Conservation (phyloP, 1,140 invertebrate genomes). For the Chironomus striatipennis region DNA sequence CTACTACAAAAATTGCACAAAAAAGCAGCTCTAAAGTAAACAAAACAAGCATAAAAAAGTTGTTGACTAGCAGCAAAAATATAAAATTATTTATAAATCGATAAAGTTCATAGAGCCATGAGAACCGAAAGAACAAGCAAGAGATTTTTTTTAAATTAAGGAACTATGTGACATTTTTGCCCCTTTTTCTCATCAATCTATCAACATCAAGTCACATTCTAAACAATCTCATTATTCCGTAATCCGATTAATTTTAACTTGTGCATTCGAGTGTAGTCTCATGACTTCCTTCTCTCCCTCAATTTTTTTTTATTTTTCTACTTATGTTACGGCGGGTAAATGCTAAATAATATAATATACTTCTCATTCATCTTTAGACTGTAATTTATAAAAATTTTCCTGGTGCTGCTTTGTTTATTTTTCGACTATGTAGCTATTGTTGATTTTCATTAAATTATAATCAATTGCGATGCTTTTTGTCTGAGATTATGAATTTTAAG, state of each 20-base stretch:
- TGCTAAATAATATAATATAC: neutral
- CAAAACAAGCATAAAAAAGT: no score
- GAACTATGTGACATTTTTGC: neutral
- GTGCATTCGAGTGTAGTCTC: neutral
- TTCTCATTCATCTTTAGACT: conserved; percentile 19
- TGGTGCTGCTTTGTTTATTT: neutral
- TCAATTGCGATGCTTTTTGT: conserved; percentile 15
- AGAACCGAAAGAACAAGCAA: no score
- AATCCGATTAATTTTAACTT: conserved; percentile 24
- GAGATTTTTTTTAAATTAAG: no score
- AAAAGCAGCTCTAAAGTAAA: no score
- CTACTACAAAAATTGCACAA: no score
- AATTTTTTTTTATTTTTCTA: neutral
- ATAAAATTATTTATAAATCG: no score
- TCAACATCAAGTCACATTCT: neutral
- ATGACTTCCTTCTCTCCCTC: neutral
- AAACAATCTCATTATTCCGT: conserved; percentile 18
- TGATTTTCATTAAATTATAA: conserved; percentile 22
- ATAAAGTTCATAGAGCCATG: no score
- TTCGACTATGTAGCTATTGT: neutral
- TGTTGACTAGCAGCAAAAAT: no score
- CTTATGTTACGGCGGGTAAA: no score
- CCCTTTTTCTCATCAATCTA: neutral
- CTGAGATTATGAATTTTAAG: neutral
- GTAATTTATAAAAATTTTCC: neutral